A percentile compares a stretch with the other conserved stretches of the same genome.
These are phyloP conservation scores for Coregonus clupeaformis DNA, from an alignment of 2,113 vertebrate species.

Conservation along the genomic window DNA sequence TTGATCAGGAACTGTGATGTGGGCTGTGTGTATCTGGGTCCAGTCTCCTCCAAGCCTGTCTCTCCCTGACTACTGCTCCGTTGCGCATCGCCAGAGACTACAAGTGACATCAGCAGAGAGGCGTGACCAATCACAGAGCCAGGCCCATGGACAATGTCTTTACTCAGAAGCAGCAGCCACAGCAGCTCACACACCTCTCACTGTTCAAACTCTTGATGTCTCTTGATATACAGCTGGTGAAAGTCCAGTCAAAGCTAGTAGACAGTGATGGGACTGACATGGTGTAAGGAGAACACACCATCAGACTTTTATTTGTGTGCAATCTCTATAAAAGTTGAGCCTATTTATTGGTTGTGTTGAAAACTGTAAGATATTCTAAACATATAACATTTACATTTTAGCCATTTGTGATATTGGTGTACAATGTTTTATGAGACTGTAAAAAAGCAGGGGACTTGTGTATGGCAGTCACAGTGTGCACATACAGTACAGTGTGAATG, in stretches of 20 bases:
- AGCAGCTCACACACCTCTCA: not conserved
- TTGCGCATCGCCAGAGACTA: not conserved
- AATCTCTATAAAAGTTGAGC: not conserved
- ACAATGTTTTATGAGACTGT: not conserved
- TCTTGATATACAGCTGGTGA: too few relatives aligned
- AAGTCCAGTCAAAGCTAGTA: too few relatives aligned
- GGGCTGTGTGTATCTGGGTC: not conserved
- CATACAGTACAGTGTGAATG: not conserved
- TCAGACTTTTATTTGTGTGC: too few relatives aligned
- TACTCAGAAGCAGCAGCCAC: not conserved
- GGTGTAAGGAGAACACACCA: too few relatives aligned
- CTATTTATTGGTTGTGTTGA: conserved; percentile 7
- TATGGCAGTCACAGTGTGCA: not conserved
- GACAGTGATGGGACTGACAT: not conserved
- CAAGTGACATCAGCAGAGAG: not conserved
- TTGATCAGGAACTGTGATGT: not conserved
- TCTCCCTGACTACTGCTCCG: not conserved
- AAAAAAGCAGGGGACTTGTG: not conserved
- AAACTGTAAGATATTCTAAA: not conserved
- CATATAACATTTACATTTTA: too few relatives aligned
- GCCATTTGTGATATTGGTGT: not conserved
- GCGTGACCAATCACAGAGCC: not conserved
- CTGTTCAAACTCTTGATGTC: not conserved
- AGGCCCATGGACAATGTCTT: conserved; percentile 1
- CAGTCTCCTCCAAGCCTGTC: not conserved